These are phyloP conservation scores for Zosterops lateralis DNA, from an alignment of 2,113 vertebrate species.

Conservation along the genomic window DNA sequence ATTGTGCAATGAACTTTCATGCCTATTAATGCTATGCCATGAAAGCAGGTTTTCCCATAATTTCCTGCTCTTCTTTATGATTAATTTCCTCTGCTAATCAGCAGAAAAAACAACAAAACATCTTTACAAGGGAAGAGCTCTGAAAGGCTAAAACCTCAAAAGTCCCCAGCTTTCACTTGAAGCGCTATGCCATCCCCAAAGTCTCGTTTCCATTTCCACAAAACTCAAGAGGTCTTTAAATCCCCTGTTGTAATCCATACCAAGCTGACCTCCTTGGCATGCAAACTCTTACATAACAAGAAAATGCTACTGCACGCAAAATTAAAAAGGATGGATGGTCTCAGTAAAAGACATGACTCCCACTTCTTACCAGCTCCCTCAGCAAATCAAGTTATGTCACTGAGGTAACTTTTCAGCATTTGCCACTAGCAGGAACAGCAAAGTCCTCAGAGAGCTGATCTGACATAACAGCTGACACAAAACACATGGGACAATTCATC, in stretches of 20 bases:
- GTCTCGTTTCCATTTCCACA: neutral
- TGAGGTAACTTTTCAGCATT: conserved; percentile 20
- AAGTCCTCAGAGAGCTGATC: neutral
- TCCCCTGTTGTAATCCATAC: neutral
- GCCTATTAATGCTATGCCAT: neutral
- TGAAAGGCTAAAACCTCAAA: neutral
- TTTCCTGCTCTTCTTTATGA: neutral
- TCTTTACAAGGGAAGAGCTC: neutral
- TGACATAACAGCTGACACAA: neutral
- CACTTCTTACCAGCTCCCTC: conserved; percentile 14
- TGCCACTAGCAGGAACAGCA: neutral
- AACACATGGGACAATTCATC: neutral
- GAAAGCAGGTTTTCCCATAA: neutral
- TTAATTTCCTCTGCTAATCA: neutral
- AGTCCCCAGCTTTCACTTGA: neutral
- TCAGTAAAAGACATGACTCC: neutral
- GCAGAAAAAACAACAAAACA: neutral
- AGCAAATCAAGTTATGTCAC: conserved; percentile 32
- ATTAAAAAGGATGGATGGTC: neutral
- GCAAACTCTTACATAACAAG: neutral
- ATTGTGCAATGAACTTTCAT: neutral
- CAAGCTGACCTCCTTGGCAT: neutral
- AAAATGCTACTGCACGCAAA: neutral
- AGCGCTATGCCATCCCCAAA: neutral
- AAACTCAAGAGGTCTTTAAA: neutral